Evolutionary conservation across 2,888 invertebrate genomes (phyloP), one percentile per base, ranked within the genome.

Genomic region (Cynaeus angustus): DNA sequence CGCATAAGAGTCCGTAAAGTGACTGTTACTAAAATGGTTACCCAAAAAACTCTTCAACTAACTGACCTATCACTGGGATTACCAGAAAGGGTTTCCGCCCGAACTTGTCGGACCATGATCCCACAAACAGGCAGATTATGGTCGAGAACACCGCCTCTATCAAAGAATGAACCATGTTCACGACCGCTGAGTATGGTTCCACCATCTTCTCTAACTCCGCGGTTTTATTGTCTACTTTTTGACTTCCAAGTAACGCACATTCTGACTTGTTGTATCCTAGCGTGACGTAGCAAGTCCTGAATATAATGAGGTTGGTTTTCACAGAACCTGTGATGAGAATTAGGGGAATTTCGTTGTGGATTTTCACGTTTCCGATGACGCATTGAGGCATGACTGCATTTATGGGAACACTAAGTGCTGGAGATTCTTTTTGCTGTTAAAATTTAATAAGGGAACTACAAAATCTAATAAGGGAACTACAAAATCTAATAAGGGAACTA

Each of bases 21-120:
- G n/a, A n/a, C n/a, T n/a, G n/a, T n/a, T n/a, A n/a, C n/a, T n/a
- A n/a, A n/a, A n/a, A n/a, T n/a, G n/a, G n/a, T n/a, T n/a, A n/a
- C n/a, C n/a, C n/a, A 28, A 28, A 28, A 28, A 28, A 28, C 28
- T 28, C 28, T 5, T 5, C 7, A 28, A 28, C 28, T 28, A 28
- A 4, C 28, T 7, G 4, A 28, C 33, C 33, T 2, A 33, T 33
- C 33, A 33, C 7, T n/a, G 33, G 33, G n/a, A 33, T 33, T 1
- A 33, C 9, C 38, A 94, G 80, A 61, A 94, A 85, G 5, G 93
- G 92, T 79, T 91, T 91, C 48, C 94, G 87, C 21, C 95, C 94
- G 85, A 92, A 89, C 72, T 88, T 90, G 80, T 95, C 94, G 53
- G 93, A 94, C 94, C 94, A 95, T 0, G 93, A 92, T 6, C 94